Evolutionary conservation across 2,797 vertebrate species (phyloP).

Genomic region (Adelosebastes latens): DNA sequence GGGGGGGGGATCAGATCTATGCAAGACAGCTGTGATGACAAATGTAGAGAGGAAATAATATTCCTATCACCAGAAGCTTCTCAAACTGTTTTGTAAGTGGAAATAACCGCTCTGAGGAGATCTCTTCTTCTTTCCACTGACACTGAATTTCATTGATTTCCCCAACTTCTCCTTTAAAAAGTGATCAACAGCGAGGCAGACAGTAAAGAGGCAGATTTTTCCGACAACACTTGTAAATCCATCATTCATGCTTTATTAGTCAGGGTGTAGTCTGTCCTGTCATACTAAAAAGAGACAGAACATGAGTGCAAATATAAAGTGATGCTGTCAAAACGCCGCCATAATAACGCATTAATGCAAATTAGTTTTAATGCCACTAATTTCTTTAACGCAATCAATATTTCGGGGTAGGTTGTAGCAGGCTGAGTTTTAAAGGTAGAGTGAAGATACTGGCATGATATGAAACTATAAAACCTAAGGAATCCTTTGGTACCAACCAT

Average conservation of each 20-base stretch:
- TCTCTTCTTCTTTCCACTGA: conserved; percentile 18
- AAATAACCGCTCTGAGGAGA: conserved; percentile 21
- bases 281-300: neutral
- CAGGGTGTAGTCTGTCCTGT: neutral
- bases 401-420: too few relatives aligned
- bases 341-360: too few relatives aligned
- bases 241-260: neutral
- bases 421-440: too few relatives aligned
- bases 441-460: too few relatives aligned
- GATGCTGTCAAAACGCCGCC: too few relatives aligned
- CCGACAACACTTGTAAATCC: neutral
- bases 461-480: too few relatives aligned
- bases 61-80: conserved; percentile 34
- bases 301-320: neutral
- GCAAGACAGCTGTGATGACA: conserved; percentile 48
- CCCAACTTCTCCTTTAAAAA: conserved; percentile 6
- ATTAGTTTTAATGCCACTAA: too few relatives aligned
- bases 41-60: conserved; percentile 44
- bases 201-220: neutral
- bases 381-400: too few relatives aligned
- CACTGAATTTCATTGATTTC: conserved; percentile 10
- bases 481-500: too few relatives aligned
- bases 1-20: neutral
- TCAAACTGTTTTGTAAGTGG: conserved; percentile 24
- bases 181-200: conserved; percentile 1